Conservation (phyloP, 64 coral and sea anemone genomes). For the Actinia tenebrosa region DNA sequence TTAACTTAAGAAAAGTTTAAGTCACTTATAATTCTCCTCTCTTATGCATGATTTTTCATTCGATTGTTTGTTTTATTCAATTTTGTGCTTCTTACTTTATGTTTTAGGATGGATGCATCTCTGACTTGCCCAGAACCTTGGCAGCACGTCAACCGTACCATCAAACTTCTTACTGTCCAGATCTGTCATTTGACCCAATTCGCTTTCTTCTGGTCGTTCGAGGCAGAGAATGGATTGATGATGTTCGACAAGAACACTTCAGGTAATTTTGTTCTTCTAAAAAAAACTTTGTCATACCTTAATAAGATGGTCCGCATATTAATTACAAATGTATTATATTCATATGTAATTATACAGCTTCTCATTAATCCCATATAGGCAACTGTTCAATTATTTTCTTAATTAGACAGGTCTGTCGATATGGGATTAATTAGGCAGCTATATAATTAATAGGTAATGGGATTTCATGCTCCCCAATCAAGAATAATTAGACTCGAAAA, state of each 20-base stretch:
- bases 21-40: background rate
- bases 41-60: background rate
- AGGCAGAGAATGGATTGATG: slow-evolving; percentile 49
- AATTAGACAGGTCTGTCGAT: too few species aligned
- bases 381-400: too few species aligned
- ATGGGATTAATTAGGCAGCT: too few species aligned
- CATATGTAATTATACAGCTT: too few species aligned
- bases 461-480: too few species aligned
- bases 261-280: slow-evolving; percentile 16
- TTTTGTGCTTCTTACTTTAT: background rate
- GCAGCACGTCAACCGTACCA: slow-evolving; percentile 70
- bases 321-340: too few species aligned
- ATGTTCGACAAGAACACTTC: slow-evolving; percentile 68
- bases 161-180: slow-evolving; percentile 71
- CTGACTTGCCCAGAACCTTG: slow-evolving; percentile 85
- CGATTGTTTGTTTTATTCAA: background rate
- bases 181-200: slow-evolving; percentile 93
- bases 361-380: too few species aligned
- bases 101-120: slow-evolving; percentile 71
- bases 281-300: too few species aligned
- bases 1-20: too few species aligned
- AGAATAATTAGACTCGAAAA: slow-evolving; percentile 19
- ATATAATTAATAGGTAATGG: too few species aligned
- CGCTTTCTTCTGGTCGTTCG: slow-evolving; percentile 82
- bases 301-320: too few species aligned